Evolutionary conservation across 2,797 vertebrate genomes (phyloP).

Genomic region (Cygnus olor): DNA sequence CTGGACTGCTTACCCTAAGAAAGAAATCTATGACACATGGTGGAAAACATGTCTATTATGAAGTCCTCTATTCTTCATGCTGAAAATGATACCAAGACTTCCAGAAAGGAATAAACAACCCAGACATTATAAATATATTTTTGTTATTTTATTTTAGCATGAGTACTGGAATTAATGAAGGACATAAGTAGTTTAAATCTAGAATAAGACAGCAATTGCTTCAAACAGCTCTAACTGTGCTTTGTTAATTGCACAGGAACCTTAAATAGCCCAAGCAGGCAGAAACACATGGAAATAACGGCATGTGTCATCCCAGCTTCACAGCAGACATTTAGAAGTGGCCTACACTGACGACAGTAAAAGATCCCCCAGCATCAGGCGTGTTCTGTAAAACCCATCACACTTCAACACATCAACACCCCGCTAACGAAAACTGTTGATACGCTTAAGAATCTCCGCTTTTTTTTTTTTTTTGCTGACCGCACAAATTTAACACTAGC

Average conservation of each 20-base stretch:
- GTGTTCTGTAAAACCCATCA: background rate
- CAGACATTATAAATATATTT: background rate
- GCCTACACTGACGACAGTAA: constrained; percentile 1
- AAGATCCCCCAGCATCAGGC: background rate
- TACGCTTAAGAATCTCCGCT: background rate
- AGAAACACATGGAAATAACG: constrained; percentile 20
- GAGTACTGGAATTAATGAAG: background rate
- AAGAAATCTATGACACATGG: background rate
- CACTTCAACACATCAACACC: background rate
- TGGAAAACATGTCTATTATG: background rate
- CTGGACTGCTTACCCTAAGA: background rate
- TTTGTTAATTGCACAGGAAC: constrained; percentile 35
- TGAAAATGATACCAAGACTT: background rate
- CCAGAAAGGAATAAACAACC: background rate
- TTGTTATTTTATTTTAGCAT: background rate
- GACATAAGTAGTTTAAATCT: background rate
- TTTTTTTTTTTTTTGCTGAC: background rate
- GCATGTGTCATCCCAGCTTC: constrained; percentile 14
- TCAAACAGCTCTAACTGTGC: constrained; percentile 22
- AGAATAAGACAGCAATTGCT: background rate
- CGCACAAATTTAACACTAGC: background rate
- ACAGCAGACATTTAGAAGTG: background rate
- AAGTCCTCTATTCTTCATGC: background rate
- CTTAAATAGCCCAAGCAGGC: constrained; percentile 37
- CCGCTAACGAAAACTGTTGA: background rate